A percentile compares a stretch with the other conserved stretches of the same genome.
Evolutionary conservation across 2,797 vertebrate genomes (phyloP).

Genomic region (Crocodylus rhombifer): DNA sequence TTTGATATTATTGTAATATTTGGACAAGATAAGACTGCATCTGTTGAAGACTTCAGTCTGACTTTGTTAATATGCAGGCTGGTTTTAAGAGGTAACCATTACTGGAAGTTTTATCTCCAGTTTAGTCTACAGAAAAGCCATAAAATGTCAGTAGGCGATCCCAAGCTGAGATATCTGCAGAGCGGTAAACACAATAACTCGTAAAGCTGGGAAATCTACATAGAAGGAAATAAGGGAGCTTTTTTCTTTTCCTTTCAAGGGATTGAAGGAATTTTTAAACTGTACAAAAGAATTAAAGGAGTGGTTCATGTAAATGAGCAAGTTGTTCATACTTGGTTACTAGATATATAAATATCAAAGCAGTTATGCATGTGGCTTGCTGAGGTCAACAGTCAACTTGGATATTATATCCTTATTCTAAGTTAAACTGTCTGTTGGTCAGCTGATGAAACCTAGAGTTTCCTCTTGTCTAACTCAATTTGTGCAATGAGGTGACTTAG

Average conservation of each 20-base stretch:
- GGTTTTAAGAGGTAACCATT: not conserved
- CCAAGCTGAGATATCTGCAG: not conserved
- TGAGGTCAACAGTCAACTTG: not conserved
- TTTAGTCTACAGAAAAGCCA: not conserved
- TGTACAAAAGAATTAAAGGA: not conserved
- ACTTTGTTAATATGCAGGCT: not conserved
- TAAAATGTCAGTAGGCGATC: not conserved
- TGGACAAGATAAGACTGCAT: not conserved
- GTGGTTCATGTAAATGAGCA: not conserved
- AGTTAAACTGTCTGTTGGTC: constrained; percentile 34
- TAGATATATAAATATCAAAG: constrained; percentile 16
- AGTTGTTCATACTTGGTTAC: constrained; percentile 5
- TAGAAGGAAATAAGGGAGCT: not conserved
- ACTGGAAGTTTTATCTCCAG: not conserved
- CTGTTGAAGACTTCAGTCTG: not conserved
- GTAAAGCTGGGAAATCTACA: not conserved
- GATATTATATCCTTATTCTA: not conserved
- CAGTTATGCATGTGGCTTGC: constrained; percentile 10
- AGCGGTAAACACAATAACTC: not conserved
- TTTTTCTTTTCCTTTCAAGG: not conserved
- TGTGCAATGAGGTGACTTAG: constrained; percentile 37
- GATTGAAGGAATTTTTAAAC: not conserved
- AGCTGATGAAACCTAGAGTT: not conserved
- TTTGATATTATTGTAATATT: not conserved
- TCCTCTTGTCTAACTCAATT: constrained; percentile 21